phyloP scores from a whole-genome alignment of 1,140 invertebrate genomes.

The Meteorus sp. region DNA sequence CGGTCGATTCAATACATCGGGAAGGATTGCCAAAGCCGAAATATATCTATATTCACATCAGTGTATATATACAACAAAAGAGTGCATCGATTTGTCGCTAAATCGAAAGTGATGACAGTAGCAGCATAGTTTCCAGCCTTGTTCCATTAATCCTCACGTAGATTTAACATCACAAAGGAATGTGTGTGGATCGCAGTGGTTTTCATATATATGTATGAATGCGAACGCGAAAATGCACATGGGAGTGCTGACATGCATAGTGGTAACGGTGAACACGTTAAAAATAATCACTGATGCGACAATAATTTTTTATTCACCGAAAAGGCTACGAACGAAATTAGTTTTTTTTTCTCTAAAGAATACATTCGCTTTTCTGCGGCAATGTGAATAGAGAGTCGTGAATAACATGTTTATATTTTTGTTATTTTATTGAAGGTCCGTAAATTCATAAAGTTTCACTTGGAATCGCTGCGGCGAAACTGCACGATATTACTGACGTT shows the following conservation, averaged over 20 bases:
- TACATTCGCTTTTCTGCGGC: not conserved
- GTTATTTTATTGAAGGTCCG: no score
- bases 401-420: no score
- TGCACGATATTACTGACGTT: conserved; percentile 17
- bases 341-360: not conserved
- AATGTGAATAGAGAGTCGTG: no score
- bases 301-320: not conserved
- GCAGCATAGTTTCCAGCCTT: conserved; percentile 8
- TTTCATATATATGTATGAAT: not conserved
- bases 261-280: conserved; percentile 39
- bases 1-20: no score
- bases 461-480: no score
- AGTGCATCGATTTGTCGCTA: conserved; percentile 5
- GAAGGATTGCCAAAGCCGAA: no score
- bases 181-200: not conserved
- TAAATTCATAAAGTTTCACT: no score
- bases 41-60: no score
- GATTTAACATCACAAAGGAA: conserved; percentile 30
- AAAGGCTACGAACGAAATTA: not conserved
- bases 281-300: conserved; percentile 38
- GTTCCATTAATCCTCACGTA: conserved; percentile 13
- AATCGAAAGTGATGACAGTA: conserved; percentile 20
- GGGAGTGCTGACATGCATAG: conserved; percentile 27
- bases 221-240: conserved; percentile 17
- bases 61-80: no score